Conservation (phyloP, 1,140 invertebrate genomes). For the Notospermus geniculatus region DNA sequence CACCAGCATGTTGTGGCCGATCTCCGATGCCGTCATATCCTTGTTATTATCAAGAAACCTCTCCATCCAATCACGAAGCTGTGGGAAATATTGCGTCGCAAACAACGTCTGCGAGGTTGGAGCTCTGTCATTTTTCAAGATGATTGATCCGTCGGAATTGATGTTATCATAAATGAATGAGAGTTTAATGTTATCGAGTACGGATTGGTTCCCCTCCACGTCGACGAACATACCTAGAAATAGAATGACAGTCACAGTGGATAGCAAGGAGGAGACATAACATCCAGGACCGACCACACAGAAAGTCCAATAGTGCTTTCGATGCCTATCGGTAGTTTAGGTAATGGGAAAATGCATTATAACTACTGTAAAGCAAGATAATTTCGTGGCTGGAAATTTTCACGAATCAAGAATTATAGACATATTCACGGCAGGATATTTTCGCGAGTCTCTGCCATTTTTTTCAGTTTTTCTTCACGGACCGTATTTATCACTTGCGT, state of each 20-base stretch:
- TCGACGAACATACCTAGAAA: constrained; percentile 52
- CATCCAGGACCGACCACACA: too few species aligned
- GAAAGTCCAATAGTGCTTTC: too few species aligned
- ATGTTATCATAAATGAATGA: constrained; percentile 48
- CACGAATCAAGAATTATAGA: too few species aligned
- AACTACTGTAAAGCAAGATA: too few species aligned
- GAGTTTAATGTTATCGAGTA: constrained; percentile 48
- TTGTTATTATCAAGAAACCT: constrained; percentile 45
- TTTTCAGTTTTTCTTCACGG: too few species aligned
- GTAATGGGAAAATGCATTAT: too few species aligned
- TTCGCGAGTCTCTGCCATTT: too few species aligned
- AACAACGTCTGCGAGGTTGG: constrained; percentile 29
- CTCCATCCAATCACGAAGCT: constrained; percentile 49
- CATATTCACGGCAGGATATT: too few species aligned
- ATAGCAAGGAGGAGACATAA: too few species aligned
- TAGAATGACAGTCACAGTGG: background rate
- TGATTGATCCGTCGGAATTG: background rate
- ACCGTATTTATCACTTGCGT: too few species aligned
- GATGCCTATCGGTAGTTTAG: too few species aligned
- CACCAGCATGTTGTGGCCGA: constrained; percentile 52
- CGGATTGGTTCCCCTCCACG: constrained; percentile 48
- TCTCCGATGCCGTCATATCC: constrained; percentile 49
- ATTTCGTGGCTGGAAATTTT: too few species aligned
- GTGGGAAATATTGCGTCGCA: constrained; percentile 37
- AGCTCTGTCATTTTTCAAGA: constrained; percentile 15